Evolutionary conservation across 2,888 invertebrate genomes (phyloP).

Genomic region (Nematopogon swammerdamellus): DNA sequence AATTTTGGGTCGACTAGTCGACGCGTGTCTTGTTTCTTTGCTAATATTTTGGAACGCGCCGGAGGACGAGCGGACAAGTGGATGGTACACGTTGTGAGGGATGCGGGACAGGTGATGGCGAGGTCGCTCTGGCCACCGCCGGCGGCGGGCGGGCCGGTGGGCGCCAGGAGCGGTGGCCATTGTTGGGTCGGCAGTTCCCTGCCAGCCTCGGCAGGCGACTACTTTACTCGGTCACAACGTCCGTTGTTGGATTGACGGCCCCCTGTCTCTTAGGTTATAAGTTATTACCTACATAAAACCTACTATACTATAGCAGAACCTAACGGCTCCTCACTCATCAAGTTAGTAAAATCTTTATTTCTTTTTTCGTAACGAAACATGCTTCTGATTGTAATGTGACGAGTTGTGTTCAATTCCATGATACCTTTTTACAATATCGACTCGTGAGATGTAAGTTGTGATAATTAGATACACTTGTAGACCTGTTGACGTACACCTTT

Average conservation of each 20-base stretch:
- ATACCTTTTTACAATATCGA: not conserved
- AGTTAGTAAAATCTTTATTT: not conserved
- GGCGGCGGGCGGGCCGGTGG: not conserved
- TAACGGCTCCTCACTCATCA: not conserved
- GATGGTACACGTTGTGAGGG: not conserved
- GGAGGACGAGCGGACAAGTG: too few species aligned
- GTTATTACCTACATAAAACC: not conserved
- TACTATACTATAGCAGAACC: not conserved
- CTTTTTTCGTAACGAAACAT: too few species aligned
- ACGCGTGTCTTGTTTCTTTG: not conserved
- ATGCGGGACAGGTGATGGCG: constrained; percentile 5
- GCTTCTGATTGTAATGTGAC: not conserved
- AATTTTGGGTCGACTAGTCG: constrained; percentile 1
- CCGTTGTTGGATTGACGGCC: constrained; percentile 57
- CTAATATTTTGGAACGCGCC: not conserved
- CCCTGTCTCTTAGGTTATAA: constrained; percentile 32
- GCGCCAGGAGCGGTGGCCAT: constrained; percentile 20
- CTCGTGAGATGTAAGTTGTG: constrained; percentile 30
- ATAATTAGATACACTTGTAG: constrained; percentile 56
- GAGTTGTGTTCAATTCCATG: not conserved
- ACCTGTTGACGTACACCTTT: constrained; percentile 7
- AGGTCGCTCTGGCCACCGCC: constrained; percentile 1
- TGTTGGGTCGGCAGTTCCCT: constrained; percentile 61
- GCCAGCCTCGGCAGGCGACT: constrained; percentile 50
- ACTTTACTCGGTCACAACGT: constrained; percentile 38